Base-by-base conservation (phyloP, 2,888 invertebrate species). In the Epirrita christyi region DNA sequence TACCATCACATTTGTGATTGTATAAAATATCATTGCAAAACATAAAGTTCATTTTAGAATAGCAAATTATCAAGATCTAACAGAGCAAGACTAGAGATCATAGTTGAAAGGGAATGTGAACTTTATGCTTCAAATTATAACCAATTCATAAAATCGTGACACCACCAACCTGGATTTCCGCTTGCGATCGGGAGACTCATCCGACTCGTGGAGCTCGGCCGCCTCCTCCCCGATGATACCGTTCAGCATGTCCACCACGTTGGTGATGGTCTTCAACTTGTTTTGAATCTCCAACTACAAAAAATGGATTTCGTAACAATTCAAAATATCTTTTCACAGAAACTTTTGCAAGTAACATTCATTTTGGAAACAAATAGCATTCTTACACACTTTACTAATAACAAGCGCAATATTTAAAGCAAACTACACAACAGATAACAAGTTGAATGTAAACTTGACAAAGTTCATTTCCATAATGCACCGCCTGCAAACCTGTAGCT, bases 231-330 rank as follows among this genome's bases (percentile, higher is more conserved):
- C 96, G 73, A 97, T 96, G 76, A 97, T 96, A 34, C 95, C 95
- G 59, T 96, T 96, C 72, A 97, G 92, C 96, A 97, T 97, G 77
- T 97, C 97, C 75, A 97, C 96, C 15, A 97, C 97, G 83, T 96
- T 96, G 85, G 95, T 95, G 80, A 97, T 96, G 0, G 97, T 96
- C 86, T 96, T 96, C 89, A 96, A 88, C 89, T 96, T 96, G 78
- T 94, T 95, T 83, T 95, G 95, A 71, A 96, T 95, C 92, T 96
- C 96, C 81, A 94, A 93, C 96, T 96, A 92, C 67, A 68, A 59
- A 64, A 36, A 50, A 67, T 57, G 60, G 38, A 57, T 61, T 52
- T 41, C 34, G 36, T 61, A 62, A 53, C 64, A 60, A 61, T 67
- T 63, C 66, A 56, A 59, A 51, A 55, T 50, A 53, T 45, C 36